Evolutionary conservation across 2,888 invertebrate genomes (phyloP).

Genomic region (Polyploca ridens): DNA sequence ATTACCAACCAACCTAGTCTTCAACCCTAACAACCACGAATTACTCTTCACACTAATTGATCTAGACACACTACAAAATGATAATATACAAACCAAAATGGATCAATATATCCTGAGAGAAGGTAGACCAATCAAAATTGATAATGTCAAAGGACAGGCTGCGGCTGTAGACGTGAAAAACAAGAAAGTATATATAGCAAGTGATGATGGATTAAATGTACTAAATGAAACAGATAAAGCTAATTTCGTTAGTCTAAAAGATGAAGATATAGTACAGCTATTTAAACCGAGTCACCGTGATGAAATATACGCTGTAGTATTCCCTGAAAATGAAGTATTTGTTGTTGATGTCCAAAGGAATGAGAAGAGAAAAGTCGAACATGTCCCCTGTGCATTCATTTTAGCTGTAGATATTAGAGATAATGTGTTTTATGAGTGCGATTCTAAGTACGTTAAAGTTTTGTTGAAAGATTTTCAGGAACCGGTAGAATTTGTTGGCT

Average conservation of each 20-base stretch:
- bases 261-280: slow-evolving; percentile 74
- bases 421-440: slow-evolving; percentile 75
- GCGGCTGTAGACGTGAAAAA: slow-evolving; percentile 65
- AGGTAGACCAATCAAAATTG: slow-evolving; percentile 63
- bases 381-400: slow-evolving; percentile 72
- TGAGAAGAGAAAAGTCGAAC: slow-evolving; percentile 62
- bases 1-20: slow-evolving; percentile 71
- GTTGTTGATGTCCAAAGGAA: slow-evolving; percentile 59
- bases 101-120: slow-evolving; percentile 70
- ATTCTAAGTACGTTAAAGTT: slow-evolving; percentile 76
- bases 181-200: slow-evolving; percentile 68
- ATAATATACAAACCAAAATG: slow-evolving; percentile 75
- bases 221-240: slow-evolving; percentile 63
- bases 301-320: slow-evolving; percentile 66
- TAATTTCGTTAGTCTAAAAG: slow-evolving; percentile 62
- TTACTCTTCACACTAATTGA: slow-evolving; percentile 74
- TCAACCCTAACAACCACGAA: slow-evolving; percentile 60
- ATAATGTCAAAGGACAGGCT: slow-evolving; percentile 70
- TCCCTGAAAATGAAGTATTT: slow-evolving; percentile 71
- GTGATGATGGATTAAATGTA: slow-evolving; percentile 64
- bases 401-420: slow-evolving; percentile 67
- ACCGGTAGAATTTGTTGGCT: slow-evolving; percentile 73
- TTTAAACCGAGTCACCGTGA: slow-evolving; percentile 61
- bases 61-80: slow-evolving; percentile 68
- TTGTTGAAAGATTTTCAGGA: slow-evolving; percentile 71